These are phyloP conservation scores for Elmis aenea DNA, from an alignment of 2,888 invertebrate genomes.

Conservation along the genomic window DNA sequence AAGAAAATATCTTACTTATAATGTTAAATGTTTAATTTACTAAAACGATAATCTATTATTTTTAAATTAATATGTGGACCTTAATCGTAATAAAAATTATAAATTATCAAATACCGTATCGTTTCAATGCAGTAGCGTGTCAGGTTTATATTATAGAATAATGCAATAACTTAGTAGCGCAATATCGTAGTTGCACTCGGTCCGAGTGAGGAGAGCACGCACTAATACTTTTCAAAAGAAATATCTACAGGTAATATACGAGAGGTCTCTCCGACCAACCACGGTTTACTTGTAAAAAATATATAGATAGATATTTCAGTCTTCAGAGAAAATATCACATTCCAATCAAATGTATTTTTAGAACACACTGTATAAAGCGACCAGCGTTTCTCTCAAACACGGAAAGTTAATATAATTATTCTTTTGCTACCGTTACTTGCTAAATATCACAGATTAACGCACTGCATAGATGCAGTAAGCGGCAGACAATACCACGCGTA, in stretches of 20 bases:
- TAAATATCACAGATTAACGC: slow-evolving; percentile 48
- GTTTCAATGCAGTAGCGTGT: slow-evolving; percentile 44
- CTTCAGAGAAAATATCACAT: slow-evolving; percentile 53
- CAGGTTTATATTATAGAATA: slow-evolving; percentile 45
- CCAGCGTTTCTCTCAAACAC: slow-evolving; percentile 43
- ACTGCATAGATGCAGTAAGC: slow-evolving; percentile 27
- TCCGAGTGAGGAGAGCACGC: slow-evolving; percentile 44
- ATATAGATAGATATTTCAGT: slow-evolving; percentile 49
- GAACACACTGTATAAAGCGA: slow-evolving; percentile 27
- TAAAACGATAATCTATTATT: slow-evolving; percentile 20
- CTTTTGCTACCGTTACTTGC: slow-evolving; percentile 47
- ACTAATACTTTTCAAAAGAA: slow-evolving; percentile 30
- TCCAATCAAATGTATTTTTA: slow-evolving; percentile 35
- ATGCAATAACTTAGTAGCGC: slow-evolving; percentile 44
- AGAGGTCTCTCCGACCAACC: slow-evolving; percentile 18
- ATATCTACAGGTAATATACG: slow-evolving; percentile 23
- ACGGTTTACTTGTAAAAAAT: slow-evolving; percentile 38
- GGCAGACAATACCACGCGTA: slow-evolving; percentile 41
- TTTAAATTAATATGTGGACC: slow-evolving; percentile 13
- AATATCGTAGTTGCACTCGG: slow-evolving; percentile 37
- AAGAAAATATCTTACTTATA: slow-evolving; percentile 9
- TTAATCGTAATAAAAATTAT: slow-evolving; percentile 26
- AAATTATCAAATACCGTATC: slow-evolving; percentile 37
- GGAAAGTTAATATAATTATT: slow-evolving; percentile 46
- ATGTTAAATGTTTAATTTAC: slow-evolving; percentile 7